Evolutionary conservation across 2,797 vertebrate species (phyloP).

Genomic region (Labroides dimidiatus): DNA sequence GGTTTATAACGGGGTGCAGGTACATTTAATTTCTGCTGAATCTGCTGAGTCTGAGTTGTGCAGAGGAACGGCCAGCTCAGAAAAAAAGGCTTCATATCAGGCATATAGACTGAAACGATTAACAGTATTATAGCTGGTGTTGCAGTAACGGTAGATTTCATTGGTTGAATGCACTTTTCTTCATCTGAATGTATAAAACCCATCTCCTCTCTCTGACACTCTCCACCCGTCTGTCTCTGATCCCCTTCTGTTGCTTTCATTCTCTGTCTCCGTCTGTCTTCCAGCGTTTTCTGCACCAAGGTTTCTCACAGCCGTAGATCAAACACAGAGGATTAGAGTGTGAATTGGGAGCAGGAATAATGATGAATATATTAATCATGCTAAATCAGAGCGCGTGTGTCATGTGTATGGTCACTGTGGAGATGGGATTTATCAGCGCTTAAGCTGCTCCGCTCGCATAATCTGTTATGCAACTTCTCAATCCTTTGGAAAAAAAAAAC

Average conservation of each 20-base stretch:
- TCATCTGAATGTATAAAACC: constrained; percentile 10
- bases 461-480: constrained; percentile 82
- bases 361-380: constrained; percentile 82
- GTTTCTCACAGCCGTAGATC: constrained; percentile 61
- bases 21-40: constrained; percentile 52
- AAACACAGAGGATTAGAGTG: constrained; percentile 73
- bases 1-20: constrained; percentile 40
- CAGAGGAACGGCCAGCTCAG: constrained; percentile 34
- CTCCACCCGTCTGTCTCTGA: background rate
- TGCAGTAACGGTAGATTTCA: constrained; percentile 21
- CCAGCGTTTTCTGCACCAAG: constrained; percentile 27
- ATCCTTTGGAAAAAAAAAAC: constrained; percentile 56
- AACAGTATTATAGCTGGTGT: constrained; percentile 20
- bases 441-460: constrained; percentile 79
- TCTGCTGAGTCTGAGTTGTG: constrained; percentile 40
- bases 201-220: background rate
- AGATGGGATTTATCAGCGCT: constrained; percentile 75
- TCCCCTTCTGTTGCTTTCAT: background rate
- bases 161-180: constrained; percentile 5
- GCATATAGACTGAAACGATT: constrained; percentile 25
- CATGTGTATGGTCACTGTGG: constrained; percentile 74
- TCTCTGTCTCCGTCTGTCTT: constrained; percentile 21
- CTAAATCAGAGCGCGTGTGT: constrained; percentile 74
- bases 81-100: constrained; percentile 17
- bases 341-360: constrained; percentile 76